A percentile compares a stretch with the other conserved stretches of the same genome.
Evolutionary conservation across 2,888 invertebrate species (phyloP).

Genomic region (Drosophila dives): DNA sequence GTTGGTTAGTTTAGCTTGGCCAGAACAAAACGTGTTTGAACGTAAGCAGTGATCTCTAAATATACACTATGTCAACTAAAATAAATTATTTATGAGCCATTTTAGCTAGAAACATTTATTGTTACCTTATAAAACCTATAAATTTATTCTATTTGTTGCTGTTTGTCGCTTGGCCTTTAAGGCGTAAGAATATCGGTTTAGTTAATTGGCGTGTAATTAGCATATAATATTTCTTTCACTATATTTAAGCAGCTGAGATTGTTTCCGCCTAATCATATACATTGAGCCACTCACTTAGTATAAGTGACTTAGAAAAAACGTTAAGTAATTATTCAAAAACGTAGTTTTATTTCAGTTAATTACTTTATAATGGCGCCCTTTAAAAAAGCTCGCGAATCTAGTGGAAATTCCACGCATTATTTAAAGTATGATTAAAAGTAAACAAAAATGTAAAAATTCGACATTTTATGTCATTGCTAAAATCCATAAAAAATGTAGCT

Average conservation of each 20-base stretch:
- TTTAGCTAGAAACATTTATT: background rate
- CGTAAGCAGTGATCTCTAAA: background rate
- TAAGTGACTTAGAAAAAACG: background rate
- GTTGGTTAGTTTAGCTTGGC: background rate
- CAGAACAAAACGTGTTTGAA: background rate
- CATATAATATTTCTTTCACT: background rate
- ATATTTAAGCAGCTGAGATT: background rate
- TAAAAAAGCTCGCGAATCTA: background rate
- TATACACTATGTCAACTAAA: background rate
- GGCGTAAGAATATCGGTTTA: background rate
- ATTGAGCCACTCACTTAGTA: background rate
- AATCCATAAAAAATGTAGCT: conserved; percentile 8
- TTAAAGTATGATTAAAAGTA: background rate
- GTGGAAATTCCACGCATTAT: background rate
- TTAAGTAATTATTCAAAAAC: background rate
- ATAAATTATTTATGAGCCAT: conserved; percentile 9
- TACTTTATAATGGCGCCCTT: conserved; percentile 4
- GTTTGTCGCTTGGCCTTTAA: background rate
- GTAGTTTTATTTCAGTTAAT: no score
- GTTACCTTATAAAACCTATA: background rate
- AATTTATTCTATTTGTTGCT: background rate
- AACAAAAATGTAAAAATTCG: conserved; percentile 4
- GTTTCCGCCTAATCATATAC: background rate
- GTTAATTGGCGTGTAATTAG: background rate
- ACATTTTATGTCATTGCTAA: background rate